Base-by-base conservation (phyloP, 2,888 invertebrate species). In the Thelaira solivaga region DNA sequence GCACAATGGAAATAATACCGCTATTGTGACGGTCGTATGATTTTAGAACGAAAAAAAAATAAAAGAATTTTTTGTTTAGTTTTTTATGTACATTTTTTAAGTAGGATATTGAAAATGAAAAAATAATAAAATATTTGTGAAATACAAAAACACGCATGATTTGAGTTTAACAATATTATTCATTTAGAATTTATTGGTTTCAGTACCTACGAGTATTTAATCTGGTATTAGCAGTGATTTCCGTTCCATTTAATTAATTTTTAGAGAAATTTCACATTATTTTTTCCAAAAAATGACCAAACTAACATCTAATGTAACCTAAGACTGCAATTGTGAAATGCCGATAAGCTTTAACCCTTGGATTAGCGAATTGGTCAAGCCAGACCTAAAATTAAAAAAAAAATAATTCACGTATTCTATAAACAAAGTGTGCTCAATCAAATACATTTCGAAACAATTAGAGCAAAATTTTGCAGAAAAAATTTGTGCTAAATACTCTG, bases 91-190 rank as follows among this genome's bases (percentile, higher is more conserved):
- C 5, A 36, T 39, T 26, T 36, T 49, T 26, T 26, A 26, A 49
- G 49, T n/a, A 10, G 41, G 39, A n/a, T n/a, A 49, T 18, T 64
- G 11, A 49, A 51, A 18, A 49, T 22, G 13, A 4, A 16, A 41
- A 13, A 39, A 39, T 29, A 69, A 39, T n/a, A 24, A 47, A 16
- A 47, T 13, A 31, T 49, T 55, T 53, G 62, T 45, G 26, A 45
- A 72, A 55, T n/a, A 8, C 45, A 39, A 55, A 45, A 26, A 62
- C 36, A 62, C 62, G 53, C 43, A 20, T 62, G 72, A 64, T 64
- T 72, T 64, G 20, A 47, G 36, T n/a, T 45, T 20, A 13, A 31
- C 39, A 36, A 29, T 62, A 16, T 41, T 43, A 47, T 10, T 5
- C 7, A 36, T 5, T 43, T 43, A 16, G 24, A 5, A 49, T 16